phyloP scores from a whole-genome alignment of 2,113 vertebrate species.

The Chunga burmeisteri region DNA sequence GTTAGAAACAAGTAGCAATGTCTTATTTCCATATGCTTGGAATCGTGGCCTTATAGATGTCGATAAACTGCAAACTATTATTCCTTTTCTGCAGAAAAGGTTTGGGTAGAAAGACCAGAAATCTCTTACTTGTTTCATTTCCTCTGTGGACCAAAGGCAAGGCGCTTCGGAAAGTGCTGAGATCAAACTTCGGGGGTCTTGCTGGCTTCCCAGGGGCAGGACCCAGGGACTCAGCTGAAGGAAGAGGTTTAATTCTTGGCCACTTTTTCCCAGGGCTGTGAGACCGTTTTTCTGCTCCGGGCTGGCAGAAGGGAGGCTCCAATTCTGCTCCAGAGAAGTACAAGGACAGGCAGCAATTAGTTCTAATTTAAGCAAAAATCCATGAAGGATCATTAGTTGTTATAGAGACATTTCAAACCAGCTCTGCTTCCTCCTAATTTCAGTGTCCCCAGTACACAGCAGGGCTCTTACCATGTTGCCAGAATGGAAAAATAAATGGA shows the following conservation, averaged over 20 bases:
- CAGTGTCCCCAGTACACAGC: accelerated
- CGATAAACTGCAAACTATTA: background rate
- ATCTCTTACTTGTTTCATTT: slow-evolving; percentile 34
- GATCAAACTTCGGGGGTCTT: slow-evolving; percentile 55
- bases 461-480: background rate
- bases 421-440: background rate
- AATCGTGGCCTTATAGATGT: background rate
- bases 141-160: background rate
- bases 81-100: background rate
- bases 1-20: background rate
- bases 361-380: background rate
- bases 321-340: slow-evolving; percentile 13
- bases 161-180: slow-evolving; percentile 19
- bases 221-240: slow-evolving; percentile 49
- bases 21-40: background rate
- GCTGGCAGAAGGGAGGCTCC: background rate
- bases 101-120: background rate
- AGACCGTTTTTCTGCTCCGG: background rate
- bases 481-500: background rate
- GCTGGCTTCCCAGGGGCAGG: slow-evolving; percentile 74
- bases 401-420: background rate
- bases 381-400: background rate
- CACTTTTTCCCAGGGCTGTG: background rate
- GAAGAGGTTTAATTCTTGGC: slow-evolving; percentile 66
- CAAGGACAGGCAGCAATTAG: background rate